Base-by-base conservation (phyloP, 2,888 invertebrate species). In the Cantharis rustica region DNA sequence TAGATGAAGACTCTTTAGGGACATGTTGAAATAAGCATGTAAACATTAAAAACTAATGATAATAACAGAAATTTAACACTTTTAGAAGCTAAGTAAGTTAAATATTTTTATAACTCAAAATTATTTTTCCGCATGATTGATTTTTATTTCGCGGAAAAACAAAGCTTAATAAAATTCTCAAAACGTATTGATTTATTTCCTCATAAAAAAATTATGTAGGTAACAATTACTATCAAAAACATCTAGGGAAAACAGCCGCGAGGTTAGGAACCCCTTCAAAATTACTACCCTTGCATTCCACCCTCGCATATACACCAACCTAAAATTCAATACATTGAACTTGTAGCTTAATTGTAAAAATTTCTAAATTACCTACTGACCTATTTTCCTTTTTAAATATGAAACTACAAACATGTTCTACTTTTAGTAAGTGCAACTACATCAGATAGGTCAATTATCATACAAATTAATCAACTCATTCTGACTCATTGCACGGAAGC, bases 41-140 rank as follows among this genome's bases (percentile, higher is more conserved):
- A 82, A 83, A 82, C 83, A 82, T 81, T 79, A 80, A 79, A 77
- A 79, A 79, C 79, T 79, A 80, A 82, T 80, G 82, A 82, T 82
- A 78, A 79, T 75, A n/a, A 47, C n/a, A 9, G 47, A 47, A 47
- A n/a, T 47, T 47, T 47, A 47, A n/a, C 47, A 47, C 47, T 47
- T n/a, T n/a, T 11, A 31, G 31, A 11, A 3, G 2, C 13, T 31
- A 4, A 13, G 31, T 31, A 31, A 13, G 31, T 31, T 31, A 31
- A 31, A 31, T 13, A 13, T 4, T 31, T 13, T 31, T 4, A 31
- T 4, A 31, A 3, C 31, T 11, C 2, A 13, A 4, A 31, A 4
- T 31, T 31, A 31, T 31, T 31, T 31, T 3, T 13, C 31, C 13
- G 4, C 13, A 31, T 13, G 13, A n/a, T 7, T 47, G 47, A 47